Evolutionary conservation across 2,797 vertebrate genomes (phyloP), one percentile per base, ranked within the genome.

Genomic region (Eurystomus glaucurus): DNA sequence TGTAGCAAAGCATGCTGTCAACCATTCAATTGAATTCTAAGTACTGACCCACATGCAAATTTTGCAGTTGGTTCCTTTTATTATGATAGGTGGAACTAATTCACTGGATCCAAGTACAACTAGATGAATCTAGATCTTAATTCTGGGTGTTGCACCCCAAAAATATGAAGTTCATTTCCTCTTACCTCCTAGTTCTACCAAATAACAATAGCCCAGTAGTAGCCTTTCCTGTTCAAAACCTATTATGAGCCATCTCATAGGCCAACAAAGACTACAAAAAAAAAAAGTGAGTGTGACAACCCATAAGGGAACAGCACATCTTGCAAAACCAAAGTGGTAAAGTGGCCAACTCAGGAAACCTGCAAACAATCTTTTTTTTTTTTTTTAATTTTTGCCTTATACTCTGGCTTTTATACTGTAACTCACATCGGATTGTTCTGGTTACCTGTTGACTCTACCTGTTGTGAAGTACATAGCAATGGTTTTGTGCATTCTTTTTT

Each of bases 11-110:
- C 11, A 41, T 85, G 15, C 62, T 26, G 20, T 92, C 69, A 80
- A 15, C 57, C 64, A 22, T 64, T 96, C 60, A 33, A 71, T 23
- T 85, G 28, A 37, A 66, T 87, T 94, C 54, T 35, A 33, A 94
- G 75, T 81, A 68, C 48, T 88, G 81, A 93, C 65, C 77, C 26
- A 35, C 31, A 60, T 90, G 86, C 94, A 93, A 45, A 91, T 83
- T 91, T 85, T 96, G 80, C 90, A 94, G 74, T 95, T 95, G 82
- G 79, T 95, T 96, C 70, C 39, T 52, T 69, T 96, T 97, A 51
- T 89, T 91, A 60, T n/a, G 75, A 54, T 61, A 88, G 52, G 57
- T 96, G 88, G 75, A 90, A 92, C 52, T 94, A 93, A 90, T 91
- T 92, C 9, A 60, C 68, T 81, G 76, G 45, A 62, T 96, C 68